These are phyloP conservation scores for Apis laboriosa DNA, from an alignment of 1,140 invertebrate species.

Conservation along the genomic window DNA sequence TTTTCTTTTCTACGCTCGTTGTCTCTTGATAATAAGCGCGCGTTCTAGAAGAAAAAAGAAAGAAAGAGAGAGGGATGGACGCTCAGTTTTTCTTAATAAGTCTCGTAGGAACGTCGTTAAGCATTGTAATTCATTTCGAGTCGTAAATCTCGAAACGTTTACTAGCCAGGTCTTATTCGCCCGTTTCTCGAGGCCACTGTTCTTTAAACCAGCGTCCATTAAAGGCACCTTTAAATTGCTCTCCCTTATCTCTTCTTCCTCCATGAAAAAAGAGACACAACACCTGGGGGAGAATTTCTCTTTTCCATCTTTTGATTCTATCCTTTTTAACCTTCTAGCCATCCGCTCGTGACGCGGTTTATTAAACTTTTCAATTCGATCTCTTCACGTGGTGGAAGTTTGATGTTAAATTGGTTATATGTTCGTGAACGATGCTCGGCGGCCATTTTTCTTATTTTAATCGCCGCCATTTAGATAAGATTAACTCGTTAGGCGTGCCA, in stretches of 20 bases:
- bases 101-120: slow-evolving; percentile 19
- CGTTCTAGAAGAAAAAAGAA: background rate
- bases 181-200: slow-evolving; percentile 5
- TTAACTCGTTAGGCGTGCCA: background rate
- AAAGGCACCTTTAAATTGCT: slow-evolving; percentile 15
- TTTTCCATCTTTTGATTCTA: background rate
- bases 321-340: too few species aligned
- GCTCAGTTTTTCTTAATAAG: slow-evolving; percentile 22
- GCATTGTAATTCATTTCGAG: slow-evolving; percentile 34
- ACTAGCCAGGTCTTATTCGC: background rate
- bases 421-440: too few species aligned
- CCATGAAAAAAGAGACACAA: background rate
- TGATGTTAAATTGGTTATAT: too few species aligned
- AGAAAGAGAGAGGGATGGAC: too few species aligned
- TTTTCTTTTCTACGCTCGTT: slow-evolving; percentile 1
- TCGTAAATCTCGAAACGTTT: slow-evolving; percentile 19
- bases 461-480: background rate
- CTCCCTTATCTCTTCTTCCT: background rate
- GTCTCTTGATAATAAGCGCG: slow-evolving; percentile 28
- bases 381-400: background rate
- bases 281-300: background rate
- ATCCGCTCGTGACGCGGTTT: background rate
- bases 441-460: background rate
- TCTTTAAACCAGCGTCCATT: slow-evolving; percentile 18
- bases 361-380: background rate